These are phyloP conservation scores for Tyto alba DNA, from an alignment of 2,113 vertebrate species.

Conservation along the genomic window DNA sequence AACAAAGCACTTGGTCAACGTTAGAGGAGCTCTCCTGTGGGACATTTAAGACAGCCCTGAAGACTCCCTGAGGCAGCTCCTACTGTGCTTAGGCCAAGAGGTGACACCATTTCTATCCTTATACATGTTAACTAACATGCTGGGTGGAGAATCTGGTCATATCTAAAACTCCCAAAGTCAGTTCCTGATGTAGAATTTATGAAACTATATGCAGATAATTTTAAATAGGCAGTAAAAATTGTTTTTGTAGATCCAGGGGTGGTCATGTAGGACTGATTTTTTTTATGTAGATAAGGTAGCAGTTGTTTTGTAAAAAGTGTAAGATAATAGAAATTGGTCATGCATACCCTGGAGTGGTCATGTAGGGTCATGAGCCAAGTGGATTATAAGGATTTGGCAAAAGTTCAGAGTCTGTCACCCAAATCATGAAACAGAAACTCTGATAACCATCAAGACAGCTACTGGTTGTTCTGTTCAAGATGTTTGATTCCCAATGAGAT, in stretches of 20 bases:
- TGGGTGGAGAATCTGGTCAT: neutral
- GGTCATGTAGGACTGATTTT: neutral
- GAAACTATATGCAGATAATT: neutral
- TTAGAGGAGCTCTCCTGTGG: neutral
- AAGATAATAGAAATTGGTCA: neutral
- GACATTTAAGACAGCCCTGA: neutral
- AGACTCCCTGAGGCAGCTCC: neutral
- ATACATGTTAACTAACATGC: neutral
- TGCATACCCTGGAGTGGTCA: neutral
- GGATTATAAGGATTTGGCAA: neutral
- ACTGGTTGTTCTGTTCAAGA: neutral
- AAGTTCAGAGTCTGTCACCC: neutral
- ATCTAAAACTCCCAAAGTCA: neutral
- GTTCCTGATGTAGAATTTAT: neutral
- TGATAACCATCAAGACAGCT: neutral
- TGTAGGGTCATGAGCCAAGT: neutral
- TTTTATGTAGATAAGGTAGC: rapidly evolving
- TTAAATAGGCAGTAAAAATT: neutral
- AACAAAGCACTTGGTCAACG: neutral
- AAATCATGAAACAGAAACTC: neutral
- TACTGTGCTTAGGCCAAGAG: neutral
- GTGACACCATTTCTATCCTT: neutral
- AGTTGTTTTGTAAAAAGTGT: neutral
- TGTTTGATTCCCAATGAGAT: neutral
- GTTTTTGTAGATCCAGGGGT: neutral